phyloP scores from a whole-genome alignment of 2,797 vertebrate genomes.

The Sebastes baramenuke region DNA sequence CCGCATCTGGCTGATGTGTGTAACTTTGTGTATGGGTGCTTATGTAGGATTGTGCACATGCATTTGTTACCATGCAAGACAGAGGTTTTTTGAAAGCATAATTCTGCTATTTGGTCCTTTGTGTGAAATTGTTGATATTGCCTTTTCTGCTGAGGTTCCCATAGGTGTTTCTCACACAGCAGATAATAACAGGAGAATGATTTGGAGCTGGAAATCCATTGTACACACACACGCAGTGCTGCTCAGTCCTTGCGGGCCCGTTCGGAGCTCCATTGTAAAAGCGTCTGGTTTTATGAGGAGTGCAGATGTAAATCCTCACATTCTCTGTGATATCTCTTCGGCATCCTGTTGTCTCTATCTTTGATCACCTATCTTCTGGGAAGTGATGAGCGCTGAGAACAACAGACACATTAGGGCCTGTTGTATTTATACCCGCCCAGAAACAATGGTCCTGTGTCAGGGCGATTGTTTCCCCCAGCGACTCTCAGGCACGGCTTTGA shows the following conservation, averaged over 20 bases:
- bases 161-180: constrained; percentile 62
- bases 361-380: constrained; percentile 79
- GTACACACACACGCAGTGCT: constrained; percentile 1
- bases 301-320: constrained; percentile 79
- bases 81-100: constrained; percentile 60
- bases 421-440: constrained; percentile 58
- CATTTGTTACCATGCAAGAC: constrained; percentile 48
- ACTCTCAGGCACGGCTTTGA: constrained; percentile 60
- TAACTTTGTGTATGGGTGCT: constrained; percentile 27
- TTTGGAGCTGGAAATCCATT: constrained; percentile 63
- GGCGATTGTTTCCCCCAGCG: constrained; percentile 61
- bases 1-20: constrained; percentile 30
- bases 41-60: constrained; percentile 34
- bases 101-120: constrained; percentile 64
- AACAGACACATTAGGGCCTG: constrained; percentile 70
- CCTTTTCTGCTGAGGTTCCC: constrained; percentile 65
- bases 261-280: constrained; percentile 59
- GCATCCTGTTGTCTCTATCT: constrained; percentile 73
- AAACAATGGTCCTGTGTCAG: constrained; percentile 75
- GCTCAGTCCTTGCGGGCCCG: constrained; percentile 36
- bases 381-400: constrained; percentile 63
- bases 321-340: constrained; percentile 69
- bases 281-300: constrained; percentile 68
- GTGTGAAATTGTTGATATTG: constrained; percentile 64
- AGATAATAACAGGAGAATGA: constrained; percentile 67